phyloP scores from a whole-genome alignment of 1,140 invertebrate species.

The Polypedilum pembai region DNA sequence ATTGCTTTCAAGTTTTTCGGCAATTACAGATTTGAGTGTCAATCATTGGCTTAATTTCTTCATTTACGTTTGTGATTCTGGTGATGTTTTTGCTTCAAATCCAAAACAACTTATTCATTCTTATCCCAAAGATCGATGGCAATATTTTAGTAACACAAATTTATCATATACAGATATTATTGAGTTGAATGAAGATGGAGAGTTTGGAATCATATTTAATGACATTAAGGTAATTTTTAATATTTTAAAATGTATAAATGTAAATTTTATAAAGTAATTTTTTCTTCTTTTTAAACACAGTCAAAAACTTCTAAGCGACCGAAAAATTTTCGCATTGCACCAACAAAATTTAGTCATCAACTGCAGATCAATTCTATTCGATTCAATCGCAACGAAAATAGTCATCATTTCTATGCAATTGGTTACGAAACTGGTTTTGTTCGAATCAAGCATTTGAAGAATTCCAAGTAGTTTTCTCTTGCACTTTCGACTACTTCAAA shows the following conservation, averaged over 20 bases:
- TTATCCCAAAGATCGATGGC: not conserved
- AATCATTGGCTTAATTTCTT: not conserved
- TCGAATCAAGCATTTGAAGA: slow-evolving; percentile 11
- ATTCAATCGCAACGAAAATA: not conserved
- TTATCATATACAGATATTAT: not conserved
- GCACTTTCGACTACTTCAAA: not conserved
- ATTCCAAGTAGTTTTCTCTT: slow-evolving; percentile 6
- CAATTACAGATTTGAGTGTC: not conserved
- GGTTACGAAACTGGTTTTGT: slow-evolving; percentile 23
- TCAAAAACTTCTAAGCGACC: not conserved
- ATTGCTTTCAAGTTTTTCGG: not conserved
- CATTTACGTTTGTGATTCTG: not conserved
- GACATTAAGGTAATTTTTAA: not conserved
- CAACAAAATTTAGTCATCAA: not conserved
- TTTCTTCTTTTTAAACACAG: not conserved
- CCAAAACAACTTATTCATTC: not conserved
- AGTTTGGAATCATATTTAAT: not conserved
- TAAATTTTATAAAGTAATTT: not conserved
- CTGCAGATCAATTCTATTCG: not conserved
- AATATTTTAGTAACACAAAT: not conserved
- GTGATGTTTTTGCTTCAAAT: not conserved
- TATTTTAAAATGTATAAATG: not conserved
- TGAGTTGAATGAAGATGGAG: not conserved
- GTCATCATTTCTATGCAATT: slow-evolving; percentile 15
- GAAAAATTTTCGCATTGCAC: not conserved